A percentile compares a stretch with the other conserved stretches of the same genome.
Conservation (phyloP, 2,113 vertebrate genomes). For the Malurus cyaneus region DNA sequence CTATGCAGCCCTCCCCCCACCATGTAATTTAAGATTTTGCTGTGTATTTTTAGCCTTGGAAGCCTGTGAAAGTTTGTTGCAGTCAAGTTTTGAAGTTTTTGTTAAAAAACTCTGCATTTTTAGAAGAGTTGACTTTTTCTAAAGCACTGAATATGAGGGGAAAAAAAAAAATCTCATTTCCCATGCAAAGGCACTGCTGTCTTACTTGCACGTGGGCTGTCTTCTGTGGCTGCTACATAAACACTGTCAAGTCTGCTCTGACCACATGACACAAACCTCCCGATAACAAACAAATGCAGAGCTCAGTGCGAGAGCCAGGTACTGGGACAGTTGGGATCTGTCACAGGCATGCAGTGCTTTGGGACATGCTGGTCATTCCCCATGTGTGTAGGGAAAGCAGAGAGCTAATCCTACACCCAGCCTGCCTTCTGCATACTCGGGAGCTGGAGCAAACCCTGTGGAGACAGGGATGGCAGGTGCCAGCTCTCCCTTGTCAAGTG, state of each 20-base stretch:
- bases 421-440: background rate
- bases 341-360: background rate
- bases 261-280: background rate
- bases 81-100: background rate
- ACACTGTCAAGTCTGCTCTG: background rate
- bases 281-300: background rate
- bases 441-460: background rate
- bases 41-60: slow-evolving; percentile 17
- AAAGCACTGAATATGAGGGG: background rate
- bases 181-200: background rate
- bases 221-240: background rate
- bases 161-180: background rate
- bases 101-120: background rate
- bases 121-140: background rate
- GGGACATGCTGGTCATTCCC: background rate
- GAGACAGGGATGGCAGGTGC: background rate
- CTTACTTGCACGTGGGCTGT: background rate
- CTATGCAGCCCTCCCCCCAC: background rate
- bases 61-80: slow-evolving; percentile 18
- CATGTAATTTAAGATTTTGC: background rate
- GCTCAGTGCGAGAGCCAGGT: background rate
- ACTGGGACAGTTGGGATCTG: background rate
- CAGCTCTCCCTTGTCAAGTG: background rate
- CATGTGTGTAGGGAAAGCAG: background rate
- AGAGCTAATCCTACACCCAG: background rate